Evolutionary conservation across 2,888 invertebrate species (phyloP).

Genomic region (Andrena dorsata): DNA sequence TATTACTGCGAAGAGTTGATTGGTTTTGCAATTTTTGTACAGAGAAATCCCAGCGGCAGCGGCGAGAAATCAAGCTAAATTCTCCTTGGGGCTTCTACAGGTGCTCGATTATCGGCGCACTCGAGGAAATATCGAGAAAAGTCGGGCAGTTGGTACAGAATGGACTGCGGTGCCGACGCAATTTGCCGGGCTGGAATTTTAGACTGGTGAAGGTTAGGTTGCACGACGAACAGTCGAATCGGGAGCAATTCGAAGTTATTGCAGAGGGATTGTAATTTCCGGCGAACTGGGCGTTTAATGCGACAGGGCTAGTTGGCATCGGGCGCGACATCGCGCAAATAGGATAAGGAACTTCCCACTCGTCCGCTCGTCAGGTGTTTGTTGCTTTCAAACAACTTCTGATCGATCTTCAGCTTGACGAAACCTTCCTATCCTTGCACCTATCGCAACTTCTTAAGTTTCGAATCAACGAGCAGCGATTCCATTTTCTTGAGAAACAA

Average conservation of each 20-base stretch:
- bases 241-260: slow-evolving; percentile 55
- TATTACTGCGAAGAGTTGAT: too few relatives aligned
- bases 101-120: slow-evolving; percentile 26
- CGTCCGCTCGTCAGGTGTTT: slow-evolving; percentile 5
- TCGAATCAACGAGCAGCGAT: too few relatives aligned
- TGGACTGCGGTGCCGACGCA: not conserved
- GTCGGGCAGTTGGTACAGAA: slow-evolving; percentile 32
- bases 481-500: too few relatives aligned
- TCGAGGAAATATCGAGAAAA: slow-evolving; percentile 31
- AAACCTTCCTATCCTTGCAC: not conserved
- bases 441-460: too few relatives aligned
- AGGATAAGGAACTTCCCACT: slow-evolving; percentile 48
- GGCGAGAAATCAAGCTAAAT: not conserved
- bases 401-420: slow-evolving; percentile 22
- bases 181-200: slow-evolving; percentile 48
- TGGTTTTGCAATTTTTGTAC: not conserved
- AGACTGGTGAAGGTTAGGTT: slow-evolving; percentile 39
- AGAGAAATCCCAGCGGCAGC: not conserved
- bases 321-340: slow-evolving; percentile 35
- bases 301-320: slow-evolving; percentile 9
- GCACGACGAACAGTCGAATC: slow-evolving; percentile 51
- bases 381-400: slow-evolving; percentile 5
- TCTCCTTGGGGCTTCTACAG: slow-evolving; percentile 8
- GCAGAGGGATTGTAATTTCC: slow-evolving; percentile 68
- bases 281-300: slow-evolving; percentile 53